Conservation (phyloP, 1,140 invertebrate species). For the Drosophila erecta region DNA sequence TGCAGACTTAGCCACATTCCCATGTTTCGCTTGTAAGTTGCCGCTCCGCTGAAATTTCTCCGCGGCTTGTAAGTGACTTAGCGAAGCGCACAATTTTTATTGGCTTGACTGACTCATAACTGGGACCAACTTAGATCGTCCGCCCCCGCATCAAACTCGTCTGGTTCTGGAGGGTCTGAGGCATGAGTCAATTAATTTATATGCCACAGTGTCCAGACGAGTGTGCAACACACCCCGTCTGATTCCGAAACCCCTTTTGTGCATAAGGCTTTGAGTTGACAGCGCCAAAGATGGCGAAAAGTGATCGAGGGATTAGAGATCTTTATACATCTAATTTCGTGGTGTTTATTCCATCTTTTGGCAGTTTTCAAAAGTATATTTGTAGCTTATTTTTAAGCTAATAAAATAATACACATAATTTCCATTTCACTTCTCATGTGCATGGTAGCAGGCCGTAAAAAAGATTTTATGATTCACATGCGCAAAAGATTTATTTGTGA, state of each 20-base stretch:
- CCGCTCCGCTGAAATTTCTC: conserved; percentile 43
- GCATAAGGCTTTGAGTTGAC: conserved; percentile 52
- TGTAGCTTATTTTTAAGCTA: no score
- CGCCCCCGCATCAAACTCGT: not conserved
- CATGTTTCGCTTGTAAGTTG: conserved; percentile 48
- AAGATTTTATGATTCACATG: conserved; percentile 51
- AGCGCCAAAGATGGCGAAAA: conserved; percentile 47
- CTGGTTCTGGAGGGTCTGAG: conserved; percentile 37
- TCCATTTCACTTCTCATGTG: conserved; percentile 3
- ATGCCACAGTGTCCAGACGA: conserved; percentile 68
- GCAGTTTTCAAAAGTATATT: no score
- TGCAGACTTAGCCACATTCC: conserved; percentile 67
- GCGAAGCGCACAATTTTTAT: conserved; percentile 64
- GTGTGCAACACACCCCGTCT: conserved; percentile 64
- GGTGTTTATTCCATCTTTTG: no score
- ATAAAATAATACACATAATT: no score
- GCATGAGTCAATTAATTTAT: conserved; percentile 78
- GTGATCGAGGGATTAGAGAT: no score
- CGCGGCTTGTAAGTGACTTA: conserved; percentile 67
- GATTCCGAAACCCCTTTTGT: conserved; percentile 25
- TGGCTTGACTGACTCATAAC: conserved; percentile 64
- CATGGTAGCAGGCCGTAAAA: not conserved
- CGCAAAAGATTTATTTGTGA: conserved; percentile 52
- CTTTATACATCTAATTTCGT: no score
- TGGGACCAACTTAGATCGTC: conserved; percentile 18